A percentile compares a stretch with the other conserved stretches of the same genome.
These are phyloP conservation scores for Trisateles emortualis DNA, from an alignment of 2,888 invertebrate species.

Conservation along the genomic window DNA sequence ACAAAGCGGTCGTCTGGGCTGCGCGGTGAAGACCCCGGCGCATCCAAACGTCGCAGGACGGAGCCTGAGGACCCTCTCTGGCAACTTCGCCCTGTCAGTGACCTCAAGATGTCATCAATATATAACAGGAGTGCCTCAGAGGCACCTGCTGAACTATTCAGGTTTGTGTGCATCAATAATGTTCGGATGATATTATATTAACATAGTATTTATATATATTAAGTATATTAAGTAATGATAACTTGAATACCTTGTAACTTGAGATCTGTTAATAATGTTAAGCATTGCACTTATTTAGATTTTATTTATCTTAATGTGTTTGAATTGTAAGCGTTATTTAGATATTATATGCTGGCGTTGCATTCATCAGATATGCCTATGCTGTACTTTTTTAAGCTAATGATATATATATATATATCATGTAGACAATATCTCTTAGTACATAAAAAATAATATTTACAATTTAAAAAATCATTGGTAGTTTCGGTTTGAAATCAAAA, in stretches of 20 bases:
- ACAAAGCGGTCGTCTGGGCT: constrained; percentile 78
- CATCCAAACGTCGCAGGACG: constrained; percentile 79
- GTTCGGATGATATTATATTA: constrained; percentile 27
- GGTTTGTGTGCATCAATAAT: constrained; percentile 77
- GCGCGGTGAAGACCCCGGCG: constrained; percentile 77
- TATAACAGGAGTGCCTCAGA: constrained; percentile 94
- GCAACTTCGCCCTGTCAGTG: constrained; percentile 94
- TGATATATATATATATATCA: too few species aligned
- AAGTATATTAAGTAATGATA: constrained; percentile 3
- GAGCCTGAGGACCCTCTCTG: constrained; percentile 87
- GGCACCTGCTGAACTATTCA: constrained; percentile 94
- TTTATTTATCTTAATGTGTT: not conserved
- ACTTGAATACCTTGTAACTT: constrained; percentile 2
- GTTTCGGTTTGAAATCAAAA: too few species aligned
- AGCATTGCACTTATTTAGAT: constrained; percentile 2
- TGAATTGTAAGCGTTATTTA: constrained; percentile 1
- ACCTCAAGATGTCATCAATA: constrained; percentile 95
- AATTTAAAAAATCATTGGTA: too few species aligned
- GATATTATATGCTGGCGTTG: constrained; percentile 5
- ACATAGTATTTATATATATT: constrained; percentile 14
- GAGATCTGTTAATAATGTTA: constrained; percentile 15
- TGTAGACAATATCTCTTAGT: too few species aligned
- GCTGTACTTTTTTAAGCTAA: not conserved
- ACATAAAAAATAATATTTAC: too few species aligned
- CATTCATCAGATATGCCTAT: not conserved